phyloP scores from a whole-genome alignment of 2,888 invertebrate species.

The Aleiodes testaceus region DNA sequence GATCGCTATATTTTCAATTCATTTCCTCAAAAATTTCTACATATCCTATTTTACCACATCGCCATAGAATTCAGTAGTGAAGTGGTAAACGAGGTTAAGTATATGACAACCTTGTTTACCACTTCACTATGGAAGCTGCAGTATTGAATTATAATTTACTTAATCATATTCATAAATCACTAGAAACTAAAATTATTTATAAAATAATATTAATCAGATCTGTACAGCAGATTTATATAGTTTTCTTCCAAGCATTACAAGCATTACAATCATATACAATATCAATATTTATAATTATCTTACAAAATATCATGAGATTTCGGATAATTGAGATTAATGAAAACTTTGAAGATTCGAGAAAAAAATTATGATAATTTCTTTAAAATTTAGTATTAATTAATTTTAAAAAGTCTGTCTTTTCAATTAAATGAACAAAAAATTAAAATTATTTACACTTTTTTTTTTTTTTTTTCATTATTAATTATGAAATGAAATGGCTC shows the following conservation, averaged over 20 bases:
- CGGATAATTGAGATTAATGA: neutral
- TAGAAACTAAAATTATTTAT: slow-evolving; percentile 46
- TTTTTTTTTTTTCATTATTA: no score
- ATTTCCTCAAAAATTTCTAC: no score
- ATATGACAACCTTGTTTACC: no score
- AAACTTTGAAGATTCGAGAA: neutral
- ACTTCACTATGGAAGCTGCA: slow-evolving; percentile 42
- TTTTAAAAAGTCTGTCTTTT: no score
- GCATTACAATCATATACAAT: slow-evolving; percentile 7
- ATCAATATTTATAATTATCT: slow-evolving; percentile 9
- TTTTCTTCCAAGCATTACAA: slow-evolving; percentile 8
- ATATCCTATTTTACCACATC: no score
- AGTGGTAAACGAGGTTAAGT: no score
- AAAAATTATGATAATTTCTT: neutral
- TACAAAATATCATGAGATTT: neutral
- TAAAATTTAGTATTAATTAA: neutral
- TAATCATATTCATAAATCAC: neutral
- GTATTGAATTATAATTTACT: slow-evolving; percentile 31
- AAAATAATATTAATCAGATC: slow-evolving; percentile 54
- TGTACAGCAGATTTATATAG: slow-evolving; percentile 60
- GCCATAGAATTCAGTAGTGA: no score
- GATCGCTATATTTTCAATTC: no score
- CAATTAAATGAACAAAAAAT: neutral
- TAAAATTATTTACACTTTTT: slow-evolving; percentile 10
- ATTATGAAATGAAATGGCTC: neutral